Percentiles rank a stretch among this genome's conserved stretches.
Evolutionary conservation across 2,888 invertebrate genomes (phyloP).

Genomic region (Amitus sp.): DNA sequence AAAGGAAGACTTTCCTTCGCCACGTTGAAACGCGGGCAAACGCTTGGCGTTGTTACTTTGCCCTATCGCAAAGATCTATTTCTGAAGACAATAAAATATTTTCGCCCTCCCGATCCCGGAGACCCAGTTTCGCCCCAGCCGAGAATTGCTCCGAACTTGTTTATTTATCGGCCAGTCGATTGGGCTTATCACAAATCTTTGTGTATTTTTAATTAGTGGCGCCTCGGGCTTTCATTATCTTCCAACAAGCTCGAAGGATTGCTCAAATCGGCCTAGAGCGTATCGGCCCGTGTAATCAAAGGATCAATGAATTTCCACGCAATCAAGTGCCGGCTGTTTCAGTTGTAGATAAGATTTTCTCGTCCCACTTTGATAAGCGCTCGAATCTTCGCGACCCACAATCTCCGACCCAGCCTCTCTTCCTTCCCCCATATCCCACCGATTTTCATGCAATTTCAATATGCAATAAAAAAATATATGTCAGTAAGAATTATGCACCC

Average conservation of each 20-base stretch:
- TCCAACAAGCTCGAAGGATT: conserved; percentile 32
- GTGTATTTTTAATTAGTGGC: conserved; percentile 34
- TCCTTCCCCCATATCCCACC: no score
- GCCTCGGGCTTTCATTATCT: conserved; percentile 35
- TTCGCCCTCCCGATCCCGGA: conserved; percentile 6
- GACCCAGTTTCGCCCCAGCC: conserved; percentile 20
- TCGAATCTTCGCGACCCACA: conserved; percentile 38
- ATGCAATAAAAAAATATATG: no score
- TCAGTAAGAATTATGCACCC: no score
- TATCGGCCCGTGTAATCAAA: conserved; percentile 37
- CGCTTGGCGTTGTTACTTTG: neutral
- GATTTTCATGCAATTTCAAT: no score
- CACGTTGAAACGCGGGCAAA: no score
- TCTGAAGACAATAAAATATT: neutral
- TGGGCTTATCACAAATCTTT: conserved; percentile 29
- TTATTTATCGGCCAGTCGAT: conserved; percentile 34
- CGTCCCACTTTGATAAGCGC: conserved; percentile 36
- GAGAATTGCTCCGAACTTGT: conserved; percentile 21
- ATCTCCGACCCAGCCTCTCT: conserved; percentile 3
- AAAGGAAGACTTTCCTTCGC: neutral
- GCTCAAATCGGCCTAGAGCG: conserved; percentile 36
- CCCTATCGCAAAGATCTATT: neutral
- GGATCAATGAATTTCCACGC: conserved; percentile 39
- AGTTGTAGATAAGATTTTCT: conserved; percentile 34
- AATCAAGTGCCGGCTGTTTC: conserved; percentile 34